These are phyloP conservation scores for Trachelus tabidus DNA, from an alignment of 2,888 invertebrate genomes.

Conservation along the genomic window DNA sequence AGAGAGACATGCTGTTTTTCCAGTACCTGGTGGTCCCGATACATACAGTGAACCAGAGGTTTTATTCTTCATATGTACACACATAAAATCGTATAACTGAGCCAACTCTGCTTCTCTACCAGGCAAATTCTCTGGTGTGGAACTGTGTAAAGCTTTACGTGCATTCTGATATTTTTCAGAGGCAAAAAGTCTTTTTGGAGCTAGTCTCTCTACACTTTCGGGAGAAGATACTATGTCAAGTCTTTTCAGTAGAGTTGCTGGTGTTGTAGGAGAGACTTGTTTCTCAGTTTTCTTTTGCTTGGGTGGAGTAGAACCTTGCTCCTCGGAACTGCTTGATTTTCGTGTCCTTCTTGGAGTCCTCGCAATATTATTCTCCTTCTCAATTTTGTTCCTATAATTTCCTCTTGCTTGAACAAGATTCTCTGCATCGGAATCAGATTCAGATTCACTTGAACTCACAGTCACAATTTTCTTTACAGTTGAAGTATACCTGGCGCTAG, in stretches of 20 bases:
- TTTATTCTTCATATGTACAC: conserved; percentile 72
- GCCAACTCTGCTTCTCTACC: conserved; percentile 85
- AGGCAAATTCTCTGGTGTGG: conserved; percentile 70
- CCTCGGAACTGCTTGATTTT: conserved; percentile 38
- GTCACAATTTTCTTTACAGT: conserved; percentile 55
- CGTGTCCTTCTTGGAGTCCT: conserved; percentile 34
- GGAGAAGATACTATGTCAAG: conserved; percentile 40
- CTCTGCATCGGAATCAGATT: conserved; percentile 54
- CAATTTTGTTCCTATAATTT: conserved; percentile 13
- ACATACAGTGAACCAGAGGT: conserved; percentile 89
- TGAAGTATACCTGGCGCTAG: conserved; percentile 41
- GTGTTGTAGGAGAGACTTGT: conserved; percentile 38
- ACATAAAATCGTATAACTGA: conserved; percentile 77
- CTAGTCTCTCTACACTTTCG: conserved; percentile 29
- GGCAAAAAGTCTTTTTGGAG: conserved; percentile 48
- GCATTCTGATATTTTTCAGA: conserved; percentile 57
- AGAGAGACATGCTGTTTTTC: conserved; percentile 91
- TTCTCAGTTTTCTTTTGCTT: conserved; percentile 36
- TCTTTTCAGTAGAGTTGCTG: conserved; percentile 47
- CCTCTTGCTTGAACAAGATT: conserved; percentile 26
- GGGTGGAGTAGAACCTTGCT: conserved; percentile 41
- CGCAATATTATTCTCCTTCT: not conserved
- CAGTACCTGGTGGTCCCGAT: conserved; percentile 97
- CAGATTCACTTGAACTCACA: conserved; percentile 59
- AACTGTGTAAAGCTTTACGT: conserved; percentile 69